Percentiles rank a stretch among this genome's conserved stretches.
Evolutionary conservation across 2,888 invertebrate genomes (phyloP).

Genomic region (Neria commutata): DNA sequence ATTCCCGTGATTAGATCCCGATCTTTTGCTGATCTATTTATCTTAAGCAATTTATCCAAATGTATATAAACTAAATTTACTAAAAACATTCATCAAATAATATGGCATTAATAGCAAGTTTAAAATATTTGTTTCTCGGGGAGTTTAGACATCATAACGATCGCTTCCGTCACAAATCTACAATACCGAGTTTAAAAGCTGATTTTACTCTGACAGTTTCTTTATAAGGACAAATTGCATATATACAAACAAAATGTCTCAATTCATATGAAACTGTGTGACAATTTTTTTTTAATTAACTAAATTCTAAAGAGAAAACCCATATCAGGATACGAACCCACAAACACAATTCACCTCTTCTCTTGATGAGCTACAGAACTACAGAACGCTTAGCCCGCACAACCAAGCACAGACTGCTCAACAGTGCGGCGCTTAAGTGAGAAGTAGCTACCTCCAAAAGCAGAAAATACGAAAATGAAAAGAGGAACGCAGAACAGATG

Average conservation of each 20-base stretch:
- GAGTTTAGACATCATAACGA: neutral
- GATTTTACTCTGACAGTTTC: slow-evolving; percentile 3
- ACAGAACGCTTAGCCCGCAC: neutral
- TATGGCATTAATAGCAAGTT: neutral
- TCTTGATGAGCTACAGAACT: too few species aligned
- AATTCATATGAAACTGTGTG: neutral
- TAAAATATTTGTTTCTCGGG: neutral
- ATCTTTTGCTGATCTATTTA: too few species aligned
- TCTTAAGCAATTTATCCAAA: too few species aligned
- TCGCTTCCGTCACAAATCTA: neutral
- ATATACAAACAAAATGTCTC: neutral
- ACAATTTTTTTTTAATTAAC: too few species aligned
- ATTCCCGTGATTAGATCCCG: too few species aligned
- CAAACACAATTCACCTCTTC: too few species aligned
- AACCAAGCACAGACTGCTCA: neutral
- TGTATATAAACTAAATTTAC: too few species aligned
- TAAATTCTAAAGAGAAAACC: too few species aligned
- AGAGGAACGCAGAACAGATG: neutral
- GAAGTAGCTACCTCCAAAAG: too few species aligned
- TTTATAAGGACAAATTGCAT: neutral
- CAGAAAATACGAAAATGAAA: neutral
- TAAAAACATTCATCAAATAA: too few species aligned
- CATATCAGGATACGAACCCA: too few species aligned
- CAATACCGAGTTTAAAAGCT: neutral
- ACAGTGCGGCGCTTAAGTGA: neutral